Percentiles rank a stretch among this genome's conserved stretches.
These are phyloP conservation scores for Stichodactyla mertensii DNA, from an alignment of 64 coral and sea anemone genomes.

Conservation along the genomic window DNA sequence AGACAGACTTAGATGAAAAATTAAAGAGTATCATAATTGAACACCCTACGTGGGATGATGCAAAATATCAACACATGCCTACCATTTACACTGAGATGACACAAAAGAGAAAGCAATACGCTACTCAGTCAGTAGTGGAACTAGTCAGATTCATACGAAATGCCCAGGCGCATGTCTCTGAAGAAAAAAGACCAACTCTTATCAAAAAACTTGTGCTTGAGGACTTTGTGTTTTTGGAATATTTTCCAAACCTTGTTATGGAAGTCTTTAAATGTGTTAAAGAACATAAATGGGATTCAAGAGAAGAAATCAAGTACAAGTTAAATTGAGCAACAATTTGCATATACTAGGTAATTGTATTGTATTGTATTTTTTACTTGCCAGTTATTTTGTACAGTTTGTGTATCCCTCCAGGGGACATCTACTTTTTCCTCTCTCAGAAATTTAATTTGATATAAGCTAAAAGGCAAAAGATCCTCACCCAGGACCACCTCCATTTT, in stretches of 20 bases:
- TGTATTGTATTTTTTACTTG: background rate
- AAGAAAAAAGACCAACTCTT: slow-evolving; percentile 4
- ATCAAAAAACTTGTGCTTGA: slow-evolving; percentile 27
- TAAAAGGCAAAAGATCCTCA: no score
- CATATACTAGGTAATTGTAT: background rate
- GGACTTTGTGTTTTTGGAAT: slow-evolving; percentile 31
- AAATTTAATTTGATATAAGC: no score
- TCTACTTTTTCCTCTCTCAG: no score
- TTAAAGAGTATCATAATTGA: background rate
- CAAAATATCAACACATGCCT: slow-evolving; percentile 14
- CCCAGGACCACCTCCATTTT: no score
- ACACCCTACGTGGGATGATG: background rate
- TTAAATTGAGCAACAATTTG: background rate
- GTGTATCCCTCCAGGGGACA: no score
- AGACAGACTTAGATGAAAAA: background rate
- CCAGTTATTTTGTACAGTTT: no score
- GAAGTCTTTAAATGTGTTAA: slow-evolving; percentile 31
- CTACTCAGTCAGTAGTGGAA: slow-evolving; percentile 17
- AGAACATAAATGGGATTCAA: background rate
- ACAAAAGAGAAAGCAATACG: background rate
- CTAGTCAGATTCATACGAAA: slow-evolving; percentile 38
- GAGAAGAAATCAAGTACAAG: slow-evolving; percentile 43
- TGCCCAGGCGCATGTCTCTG: slow-evolving; percentile 22
- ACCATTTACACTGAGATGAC: slow-evolving; percentile 27
- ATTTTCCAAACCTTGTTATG: slow-evolving; percentile 36